These are phyloP conservation scores for Sciaenops ocellatus DNA, from an alignment of 2,797 vertebrate genomes.

Conservation along the genomic window DNA sequence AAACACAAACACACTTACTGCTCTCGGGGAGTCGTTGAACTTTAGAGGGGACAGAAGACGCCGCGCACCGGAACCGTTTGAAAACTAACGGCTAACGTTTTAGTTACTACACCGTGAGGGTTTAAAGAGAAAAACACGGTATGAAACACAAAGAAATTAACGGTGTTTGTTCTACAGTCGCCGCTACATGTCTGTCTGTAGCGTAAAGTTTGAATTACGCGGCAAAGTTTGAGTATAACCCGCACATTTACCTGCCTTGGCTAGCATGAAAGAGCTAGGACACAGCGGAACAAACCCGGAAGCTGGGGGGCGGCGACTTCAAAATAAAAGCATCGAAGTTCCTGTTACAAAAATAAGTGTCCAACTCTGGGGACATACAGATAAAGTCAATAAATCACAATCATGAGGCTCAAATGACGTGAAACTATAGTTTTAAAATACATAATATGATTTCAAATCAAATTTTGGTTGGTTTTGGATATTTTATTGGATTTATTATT, in stretches of 20 bases:
- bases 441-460: not conserved
- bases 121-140: too few species aligned
- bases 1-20: conserved; percentile 40
- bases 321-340: conserved; percentile 44
- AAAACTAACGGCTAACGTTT: conserved; percentile 1
- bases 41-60: not conserved
- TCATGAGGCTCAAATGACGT: not conserved
- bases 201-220: not conserved
- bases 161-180: not conserved
- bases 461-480: not conserved
- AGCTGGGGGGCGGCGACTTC: not conserved
- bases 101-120: not conserved
- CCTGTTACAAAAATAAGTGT: conserved; percentile 35
- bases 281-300: conserved; percentile 42
- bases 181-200: not conserved
- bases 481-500: not conserved
- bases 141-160: not conserved
- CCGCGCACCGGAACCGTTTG: not conserved
- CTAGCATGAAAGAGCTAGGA: conserved; percentile 37
- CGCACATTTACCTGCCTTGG: not conserved
- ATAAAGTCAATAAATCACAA: not conserved
- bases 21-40: not conserved
- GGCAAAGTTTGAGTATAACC: rapidly evolving
- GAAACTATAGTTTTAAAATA: not conserved
- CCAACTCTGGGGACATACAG: not conserved